Conservation (phyloP, 2,888 invertebrate species). For the Megamerina dolium region DNA sequence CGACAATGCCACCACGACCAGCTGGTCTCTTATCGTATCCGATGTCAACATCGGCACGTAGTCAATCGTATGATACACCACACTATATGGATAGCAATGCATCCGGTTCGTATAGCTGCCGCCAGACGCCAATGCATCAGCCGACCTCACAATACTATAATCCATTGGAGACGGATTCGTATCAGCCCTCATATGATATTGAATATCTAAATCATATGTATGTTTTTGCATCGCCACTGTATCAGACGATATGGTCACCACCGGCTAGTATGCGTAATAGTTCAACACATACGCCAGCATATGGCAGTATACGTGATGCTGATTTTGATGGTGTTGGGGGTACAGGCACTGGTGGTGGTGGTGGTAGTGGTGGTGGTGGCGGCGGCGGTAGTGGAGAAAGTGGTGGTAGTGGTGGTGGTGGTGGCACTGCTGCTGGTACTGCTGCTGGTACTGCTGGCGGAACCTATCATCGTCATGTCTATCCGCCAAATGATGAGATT, state of each 20-base stretch:
- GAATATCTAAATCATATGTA: constrained; percentile 48
- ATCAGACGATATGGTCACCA: constrained; percentile 49
- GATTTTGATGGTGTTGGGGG: constrained; percentile 43
- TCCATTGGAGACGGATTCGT: constrained; percentile 48
- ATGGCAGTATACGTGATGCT: constrained; percentile 46
- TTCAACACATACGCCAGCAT: constrained; percentile 47
- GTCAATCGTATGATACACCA: constrained; percentile 44
- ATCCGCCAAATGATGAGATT: constrained; percentile 47
- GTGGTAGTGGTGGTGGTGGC: too few relatives aligned
- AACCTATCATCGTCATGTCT: constrained; percentile 44
- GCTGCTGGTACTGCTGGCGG: constrained; percentile 32
- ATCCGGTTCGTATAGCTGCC: constrained; percentile 47
- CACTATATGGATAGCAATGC: constrained; percentile 35
- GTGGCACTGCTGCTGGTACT: constrained; percentile 44
- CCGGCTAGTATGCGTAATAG: constrained; percentile 46
- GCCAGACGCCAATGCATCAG: constrained; percentile 50
- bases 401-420: constrained; percentile 47
- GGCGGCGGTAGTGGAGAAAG: too few relatives aligned
- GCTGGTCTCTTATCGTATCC: constrained; percentile 27
- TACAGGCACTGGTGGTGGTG: constrained; percentile 21
- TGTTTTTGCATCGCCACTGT: constrained; percentile 48
- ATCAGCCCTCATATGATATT: constrained; percentile 49
- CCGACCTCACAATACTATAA: constrained; percentile 47
- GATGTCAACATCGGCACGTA: constrained; percentile 38
- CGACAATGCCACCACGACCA: constrained; percentile 51